phyloP scores from a whole-genome alignment of 2,888 invertebrate species.

The Diadromus collaris region DNA sequence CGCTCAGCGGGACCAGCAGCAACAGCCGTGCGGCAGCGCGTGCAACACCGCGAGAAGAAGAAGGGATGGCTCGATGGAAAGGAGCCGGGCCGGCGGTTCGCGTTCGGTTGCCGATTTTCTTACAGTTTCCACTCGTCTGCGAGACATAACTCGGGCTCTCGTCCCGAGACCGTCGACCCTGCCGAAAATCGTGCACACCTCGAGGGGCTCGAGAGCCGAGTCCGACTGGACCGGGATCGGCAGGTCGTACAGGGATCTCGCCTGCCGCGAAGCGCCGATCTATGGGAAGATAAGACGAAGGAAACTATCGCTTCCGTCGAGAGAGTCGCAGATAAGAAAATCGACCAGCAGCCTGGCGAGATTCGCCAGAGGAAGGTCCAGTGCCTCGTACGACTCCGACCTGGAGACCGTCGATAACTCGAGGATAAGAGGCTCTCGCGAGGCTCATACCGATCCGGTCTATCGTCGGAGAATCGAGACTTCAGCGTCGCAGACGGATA shows the following conservation, averaged over 20 bases:
- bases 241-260: conserved; percentile 62
- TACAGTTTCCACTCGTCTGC: conserved; percentile 64
- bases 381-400: conserved; percentile 30
- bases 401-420: conserved; percentile 8
- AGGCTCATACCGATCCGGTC: conserved; percentile 63
- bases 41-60: conserved; percentile 60
- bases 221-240: conserved; percentile 61
- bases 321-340: conserved; percentile 56
- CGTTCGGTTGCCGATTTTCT: conserved; percentile 71
- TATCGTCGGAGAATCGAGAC: conserved; percentile 55
- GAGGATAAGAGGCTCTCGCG: conserved; percentile 53
- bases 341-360: conserved; percentile 64
- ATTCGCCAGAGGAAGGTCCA: conserved; percentile 50
- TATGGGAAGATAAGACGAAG: conserved; percentile 76
- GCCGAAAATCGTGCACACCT: conserved; percentile 72
- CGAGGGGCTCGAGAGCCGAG: conserved; percentile 57
- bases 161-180: conserved; percentile 75
- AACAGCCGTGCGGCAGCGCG: conserved; percentile 49
- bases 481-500: conserved; percentile 62
- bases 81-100: conserved; percentile 66
- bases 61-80: conserved; percentile 63
- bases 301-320: conserved; percentile 71
- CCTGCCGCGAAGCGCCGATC: conserved; percentile 73
- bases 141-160: conserved; percentile 64
- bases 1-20: conserved; percentile 44